Conservation (phyloP, 2,113 vertebrate species). For the Ivindomyrus marchei region DNA sequence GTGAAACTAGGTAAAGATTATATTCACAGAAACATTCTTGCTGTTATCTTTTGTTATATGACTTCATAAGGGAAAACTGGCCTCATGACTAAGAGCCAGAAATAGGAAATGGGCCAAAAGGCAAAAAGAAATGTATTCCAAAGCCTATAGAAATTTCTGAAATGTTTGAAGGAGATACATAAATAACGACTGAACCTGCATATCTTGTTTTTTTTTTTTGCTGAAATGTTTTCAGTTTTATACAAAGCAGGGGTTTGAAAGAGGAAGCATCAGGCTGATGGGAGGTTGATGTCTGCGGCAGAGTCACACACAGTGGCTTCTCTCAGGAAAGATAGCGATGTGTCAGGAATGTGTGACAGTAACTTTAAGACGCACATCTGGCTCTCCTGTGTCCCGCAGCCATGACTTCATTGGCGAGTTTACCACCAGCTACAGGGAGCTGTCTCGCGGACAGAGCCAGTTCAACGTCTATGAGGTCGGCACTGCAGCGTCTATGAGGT, state of each 20-base stretch:
- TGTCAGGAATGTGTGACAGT: neutral
- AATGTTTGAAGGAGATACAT: slow-evolving; percentile 12
- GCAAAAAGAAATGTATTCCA: neutral
- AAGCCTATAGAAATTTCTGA: neutral
- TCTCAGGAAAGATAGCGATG: neutral
- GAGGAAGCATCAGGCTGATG: neutral
- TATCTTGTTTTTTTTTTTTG: neutral
- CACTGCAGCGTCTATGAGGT: slow-evolving; percentile 71
- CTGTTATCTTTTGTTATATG: neutral
- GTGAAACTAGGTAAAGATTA: neutral
- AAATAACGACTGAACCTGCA: neutral
- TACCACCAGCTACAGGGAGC: slow-evolving; percentile 95
- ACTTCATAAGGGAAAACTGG: neutral
- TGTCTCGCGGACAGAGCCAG: slow-evolving; percentile 91
- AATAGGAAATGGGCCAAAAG: slow-evolving; percentile 9
- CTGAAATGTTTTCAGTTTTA: neutral
- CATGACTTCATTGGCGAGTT: slow-evolving; percentile 98
- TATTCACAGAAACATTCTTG: neutral
- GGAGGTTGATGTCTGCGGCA: neutral
- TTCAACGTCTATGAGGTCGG: slow-evolving; percentile 83
- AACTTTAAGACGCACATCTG: neutral
- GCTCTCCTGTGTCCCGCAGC: slow-evolving; percentile 51
- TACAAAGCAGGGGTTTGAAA: neutral
- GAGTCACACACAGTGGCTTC: neutral
- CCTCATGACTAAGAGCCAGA: neutral